Conservation (phyloP, 2,888 invertebrate species). For the Calephelis perditalis region DNA sequence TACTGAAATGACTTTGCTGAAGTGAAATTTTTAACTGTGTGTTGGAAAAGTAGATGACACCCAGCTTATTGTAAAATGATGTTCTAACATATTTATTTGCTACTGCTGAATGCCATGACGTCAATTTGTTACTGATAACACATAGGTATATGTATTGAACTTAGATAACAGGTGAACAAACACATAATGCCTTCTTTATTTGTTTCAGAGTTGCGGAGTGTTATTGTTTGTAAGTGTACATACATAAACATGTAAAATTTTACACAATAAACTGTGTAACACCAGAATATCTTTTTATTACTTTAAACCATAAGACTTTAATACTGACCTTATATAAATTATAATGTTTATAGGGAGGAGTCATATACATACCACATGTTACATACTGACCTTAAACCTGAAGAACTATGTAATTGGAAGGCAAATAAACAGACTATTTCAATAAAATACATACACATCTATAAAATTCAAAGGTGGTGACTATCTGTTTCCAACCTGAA, state of each 20-base stretch:
- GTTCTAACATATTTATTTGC: conserved; percentile 61
- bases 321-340: background rate
- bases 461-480: no score
- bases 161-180: background rate
- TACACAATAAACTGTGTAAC: conserved; percentile 66
- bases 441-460: no score
- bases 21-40: no score
- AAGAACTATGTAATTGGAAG: no score
- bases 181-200: conserved; percentile 28
- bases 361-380: no score
- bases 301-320: no score
- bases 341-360: background rate
- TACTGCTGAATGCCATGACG: conserved; percentile 75
- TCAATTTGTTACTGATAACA: conserved; percentile 47
- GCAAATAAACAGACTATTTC: no score
- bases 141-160: conserved; percentile 8
- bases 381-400: no score
- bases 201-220: conserved; percentile 67
- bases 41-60: no score
- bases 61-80: conserved; percentile 45
- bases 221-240: conserved; percentile 69
- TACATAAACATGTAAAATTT: conserved; percentile 57
- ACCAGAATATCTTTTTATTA: conserved; percentile 37
- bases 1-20: no score
- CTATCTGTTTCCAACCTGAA: no score